Evolutionary conservation across 64 coral and sea anemone species (phyloP).

Genomic region (Platygyra sinensis): DNA sequence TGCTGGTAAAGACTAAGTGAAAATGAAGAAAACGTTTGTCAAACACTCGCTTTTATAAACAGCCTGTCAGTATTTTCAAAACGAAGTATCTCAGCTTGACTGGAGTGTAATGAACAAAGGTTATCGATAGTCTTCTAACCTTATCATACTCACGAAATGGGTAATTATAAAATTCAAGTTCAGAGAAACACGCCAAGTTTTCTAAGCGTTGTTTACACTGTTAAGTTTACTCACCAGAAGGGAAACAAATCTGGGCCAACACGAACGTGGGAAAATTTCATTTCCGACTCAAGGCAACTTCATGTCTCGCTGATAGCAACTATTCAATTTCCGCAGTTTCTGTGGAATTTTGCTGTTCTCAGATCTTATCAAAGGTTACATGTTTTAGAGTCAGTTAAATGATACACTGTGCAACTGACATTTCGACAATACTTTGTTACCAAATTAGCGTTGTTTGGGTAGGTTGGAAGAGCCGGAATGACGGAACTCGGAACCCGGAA

Average conservation of each 20-base stretch:
- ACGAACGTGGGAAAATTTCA: not conserved
- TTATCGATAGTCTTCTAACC: slow-evolving; percentile 13
- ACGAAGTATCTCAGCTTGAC: not conserved
- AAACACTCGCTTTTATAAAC: slow-evolving; percentile 2
- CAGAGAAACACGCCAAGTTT: not conserved
- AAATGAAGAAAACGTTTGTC: not conserved
- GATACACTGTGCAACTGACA: not conserved
- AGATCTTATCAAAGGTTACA: slow-evolving; percentile 21
- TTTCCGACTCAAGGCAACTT: not conserved
- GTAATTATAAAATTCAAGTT: slow-evolving; percentile 3
- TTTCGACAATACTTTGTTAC: not conserved
- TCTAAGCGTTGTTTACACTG: not conserved
- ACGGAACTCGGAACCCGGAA: too few species aligned
- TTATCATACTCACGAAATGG: not conserved
- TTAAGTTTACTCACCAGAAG: not conserved
- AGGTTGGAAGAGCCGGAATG: too few species aligned
- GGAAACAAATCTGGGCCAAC: not conserved
- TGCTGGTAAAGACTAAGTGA: not conserved
- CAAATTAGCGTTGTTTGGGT: slow-evolving; percentile 12
- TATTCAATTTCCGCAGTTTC: not conserved
- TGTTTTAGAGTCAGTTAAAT: slow-evolving; percentile 15
- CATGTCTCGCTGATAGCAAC: not conserved
- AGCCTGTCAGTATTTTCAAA: not conserved
- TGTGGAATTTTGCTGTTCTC: not conserved
- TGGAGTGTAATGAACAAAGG: not conserved